Conservation (phyloP, 2,113 vertebrate species). For the Hydrolagus affinis region DNA sequence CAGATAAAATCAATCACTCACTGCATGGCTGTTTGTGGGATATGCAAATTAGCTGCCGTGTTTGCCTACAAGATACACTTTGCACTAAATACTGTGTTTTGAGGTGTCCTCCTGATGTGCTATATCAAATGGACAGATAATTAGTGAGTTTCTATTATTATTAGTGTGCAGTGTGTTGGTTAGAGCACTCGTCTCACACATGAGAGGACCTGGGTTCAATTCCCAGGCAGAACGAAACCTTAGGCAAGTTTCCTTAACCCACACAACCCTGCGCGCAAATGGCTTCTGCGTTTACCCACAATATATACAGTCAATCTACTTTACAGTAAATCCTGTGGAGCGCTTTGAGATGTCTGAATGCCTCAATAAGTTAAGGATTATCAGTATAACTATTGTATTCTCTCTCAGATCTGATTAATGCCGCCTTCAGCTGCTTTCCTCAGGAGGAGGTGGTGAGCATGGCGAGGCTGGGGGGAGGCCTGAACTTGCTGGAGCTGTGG, state of each 20-base stretch:
- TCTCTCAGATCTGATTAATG: constrained; percentile 58
- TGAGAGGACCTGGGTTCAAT: too few species aligned
- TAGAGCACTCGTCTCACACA: too few species aligned
- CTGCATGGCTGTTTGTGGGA: too few species aligned
- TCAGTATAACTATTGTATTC: neutral
- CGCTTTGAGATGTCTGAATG: neutral
- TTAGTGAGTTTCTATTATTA: too few species aligned
- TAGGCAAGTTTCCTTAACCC: neutral
- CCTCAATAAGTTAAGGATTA: neutral
- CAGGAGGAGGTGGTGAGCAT: constrained; percentile 60
- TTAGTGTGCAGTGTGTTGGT: too few species aligned
- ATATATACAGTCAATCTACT: neutral
- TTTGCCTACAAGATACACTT: too few species aligned
- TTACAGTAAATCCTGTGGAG: neutral
- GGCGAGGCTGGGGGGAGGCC: constrained; percentile 52
- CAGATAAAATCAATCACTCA: too few species aligned
- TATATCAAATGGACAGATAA: too few species aligned
- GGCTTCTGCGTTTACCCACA: neutral
- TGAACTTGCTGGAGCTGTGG: constrained; percentile 82
- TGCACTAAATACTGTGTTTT: too few species aligned
- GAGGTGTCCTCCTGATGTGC: too few species aligned
- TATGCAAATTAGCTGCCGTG: too few species aligned
- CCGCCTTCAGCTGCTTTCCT: constrained; percentile 68
- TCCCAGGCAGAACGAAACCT: neutral
- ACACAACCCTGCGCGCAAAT: neutral